These are phyloP conservation scores for Sigmodon hispidus DNA, from an alignment of 2,113 vertebrate genomes.

Conservation along the genomic window DNA sequence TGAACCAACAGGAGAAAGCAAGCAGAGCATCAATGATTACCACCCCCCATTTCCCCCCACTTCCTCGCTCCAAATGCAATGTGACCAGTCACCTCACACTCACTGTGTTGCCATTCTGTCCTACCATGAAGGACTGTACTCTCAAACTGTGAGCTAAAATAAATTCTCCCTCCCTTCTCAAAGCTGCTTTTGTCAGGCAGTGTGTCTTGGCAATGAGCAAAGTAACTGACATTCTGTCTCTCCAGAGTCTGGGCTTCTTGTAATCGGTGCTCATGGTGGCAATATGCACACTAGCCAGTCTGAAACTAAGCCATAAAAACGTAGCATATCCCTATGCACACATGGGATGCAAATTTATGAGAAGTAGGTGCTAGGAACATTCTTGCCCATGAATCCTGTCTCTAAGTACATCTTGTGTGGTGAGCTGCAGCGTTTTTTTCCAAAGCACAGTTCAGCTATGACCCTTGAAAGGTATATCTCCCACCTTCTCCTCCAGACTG, in stretches of 20 bases:
- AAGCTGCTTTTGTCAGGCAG: not conserved
- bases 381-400: conserved; percentile 47
- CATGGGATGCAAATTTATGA: not conserved
- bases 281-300: not conserved
- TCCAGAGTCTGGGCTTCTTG: not conserved
- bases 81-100: not conserved
- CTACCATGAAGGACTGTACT: not conserved
- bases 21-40: not conserved
- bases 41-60: not conserved
- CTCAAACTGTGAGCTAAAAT: not conserved
- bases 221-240: not conserved
- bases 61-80: not conserved
- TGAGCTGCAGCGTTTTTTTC: conserved; percentile 76
- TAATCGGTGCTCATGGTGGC: not conserved
- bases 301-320: not conserved
- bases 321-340: not conserved
- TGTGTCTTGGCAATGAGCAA: not conserved
- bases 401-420: conserved; percentile 81
- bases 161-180: not conserved
- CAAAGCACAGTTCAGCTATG: conserved; percentile 14
- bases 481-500: not conserved
- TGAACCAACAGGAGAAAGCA: not conserved
- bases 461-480: not conserved
- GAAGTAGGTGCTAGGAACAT: not conserved
- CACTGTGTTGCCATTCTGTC: no score